Base-by-base conservation (phyloP, 2,888 invertebrate species). In the Drosophila parthenogenetica region DNA sequence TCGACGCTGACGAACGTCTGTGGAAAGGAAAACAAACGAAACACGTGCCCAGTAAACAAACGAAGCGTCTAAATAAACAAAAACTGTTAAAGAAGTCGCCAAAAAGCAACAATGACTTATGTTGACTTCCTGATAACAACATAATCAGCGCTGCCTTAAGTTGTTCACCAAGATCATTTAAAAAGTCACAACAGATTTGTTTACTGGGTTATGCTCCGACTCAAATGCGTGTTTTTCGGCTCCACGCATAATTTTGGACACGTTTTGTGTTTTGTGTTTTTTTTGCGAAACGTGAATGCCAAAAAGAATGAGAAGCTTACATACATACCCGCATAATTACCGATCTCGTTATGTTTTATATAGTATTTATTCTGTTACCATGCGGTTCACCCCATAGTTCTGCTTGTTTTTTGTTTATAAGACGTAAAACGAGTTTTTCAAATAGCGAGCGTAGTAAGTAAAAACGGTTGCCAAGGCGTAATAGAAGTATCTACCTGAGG, bases 401-500 rank as follows among this genome's bases (percentile, higher is more conserved):
- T 45, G 32, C 50, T 53, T 19, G 32, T 35, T 74, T 72, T 69
- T 80, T 53, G 51, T 59, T 81, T 61, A 51, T 82, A 37, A 49
- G 54, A 48, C 49, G 46, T 19, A 37, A 81, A 89, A 83, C 82
- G 25, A 70, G 89, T 83, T 89, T 89, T 89, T 51, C 35, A 69
- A 76, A 70, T 63, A 32, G 32, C 25, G 49, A 45, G 46, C 55
- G 29, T 54, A 13, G 29, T 29, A 48, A 61, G 39, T 45, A 40
- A 40, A 25, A 45, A 46, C n/a, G 58, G 65, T 60, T 76, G 64
- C 59, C 79, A 74, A 69, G 66, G 60, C 79, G 79, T 80, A 83
- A 77, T 77, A 79, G 68, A 87, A 89, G 68, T 61, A 50, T 66
- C 50, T 72, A 61, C 69, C 69, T 87, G 63, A 89, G 82, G 89